Conservation (phyloP, 2,113 vertebrate genomes). For the Emydura subglobosa region DNA sequence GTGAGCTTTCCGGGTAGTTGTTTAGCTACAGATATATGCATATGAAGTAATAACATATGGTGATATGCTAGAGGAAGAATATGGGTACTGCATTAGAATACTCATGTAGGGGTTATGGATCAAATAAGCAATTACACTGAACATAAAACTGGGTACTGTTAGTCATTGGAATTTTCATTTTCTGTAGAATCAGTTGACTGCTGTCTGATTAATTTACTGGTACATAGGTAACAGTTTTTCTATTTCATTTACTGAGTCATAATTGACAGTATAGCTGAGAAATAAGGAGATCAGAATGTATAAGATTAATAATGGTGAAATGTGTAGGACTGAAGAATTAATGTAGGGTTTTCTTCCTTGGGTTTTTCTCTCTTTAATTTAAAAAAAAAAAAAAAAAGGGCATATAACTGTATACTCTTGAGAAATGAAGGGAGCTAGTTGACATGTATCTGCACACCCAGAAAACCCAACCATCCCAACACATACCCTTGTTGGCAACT, state of each 20-base stretch:
- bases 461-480: not conserved
- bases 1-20: not conserved
- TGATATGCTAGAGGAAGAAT: rapidly evolving
- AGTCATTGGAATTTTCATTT: not conserved
- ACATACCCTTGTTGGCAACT: not conserved
- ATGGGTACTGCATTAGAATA: rapidly evolving
- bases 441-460: not conserved
- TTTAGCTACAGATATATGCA: rapidly evolving
- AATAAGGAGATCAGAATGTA: not conserved
- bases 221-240: not conserved
- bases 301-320: not conserved
- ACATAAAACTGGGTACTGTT: not conserved
- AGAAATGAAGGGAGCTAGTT: not conserved
- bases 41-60: rapidly evolving
- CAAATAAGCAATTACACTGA: not conserved
- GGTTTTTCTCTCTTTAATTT: not conserved
- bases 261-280: not conserved
- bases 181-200: not conserved
- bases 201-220: not conserved
- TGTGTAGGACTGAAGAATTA: not conserved
- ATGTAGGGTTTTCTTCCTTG: not conserved
- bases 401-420: not conserved
- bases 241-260: not conserved
- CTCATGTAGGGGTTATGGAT: rapidly evolving
- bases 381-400: too few species aligned